A percentile compares a stretch with the other conserved stretches of the same genome.
These are phyloP conservation scores for Callipepla californica DNA, from an alignment of 2,113 vertebrate species.

Conservation along the genomic window DNA sequence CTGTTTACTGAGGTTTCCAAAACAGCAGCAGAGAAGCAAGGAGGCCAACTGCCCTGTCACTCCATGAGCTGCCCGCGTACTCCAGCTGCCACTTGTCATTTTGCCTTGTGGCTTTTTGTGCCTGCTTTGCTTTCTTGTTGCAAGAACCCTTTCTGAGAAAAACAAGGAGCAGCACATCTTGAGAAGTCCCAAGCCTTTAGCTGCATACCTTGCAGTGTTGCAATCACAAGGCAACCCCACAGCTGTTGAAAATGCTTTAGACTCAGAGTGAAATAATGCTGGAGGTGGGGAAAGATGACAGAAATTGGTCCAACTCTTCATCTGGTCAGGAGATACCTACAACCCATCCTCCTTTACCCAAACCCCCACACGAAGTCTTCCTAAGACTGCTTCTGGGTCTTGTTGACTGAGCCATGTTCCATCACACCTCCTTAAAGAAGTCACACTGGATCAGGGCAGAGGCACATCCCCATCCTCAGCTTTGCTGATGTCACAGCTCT, in stretches of 20 bases:
- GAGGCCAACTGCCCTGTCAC: slow-evolving; percentile 54
- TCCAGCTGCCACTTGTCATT: slow-evolving; percentile 64
- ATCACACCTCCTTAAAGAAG: background rate
- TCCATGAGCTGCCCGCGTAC: background rate
- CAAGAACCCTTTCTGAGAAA: slow-evolving; percentile 50
- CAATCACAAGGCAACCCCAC: background rate
- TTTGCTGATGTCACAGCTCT: background rate
- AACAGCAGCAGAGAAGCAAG: slow-evolving; percentile 27
- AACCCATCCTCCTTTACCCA: background rate
- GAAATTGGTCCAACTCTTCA: background rate
- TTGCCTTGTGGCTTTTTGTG: slow-evolving; percentile 20
- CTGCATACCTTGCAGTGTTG: background rate
- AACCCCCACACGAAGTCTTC: background rate
- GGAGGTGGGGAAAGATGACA: background rate
- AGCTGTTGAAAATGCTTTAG: background rate
- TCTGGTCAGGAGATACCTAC: background rate
- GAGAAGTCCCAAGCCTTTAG: background rate
- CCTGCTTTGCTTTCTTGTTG: slow-evolving; percentile 9
- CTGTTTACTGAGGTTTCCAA: slow-evolving; percentile 69
- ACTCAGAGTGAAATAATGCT: background rate
- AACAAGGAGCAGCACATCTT: slow-evolving; percentile 16
- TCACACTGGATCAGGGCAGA: background rate
- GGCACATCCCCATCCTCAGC: background rate
- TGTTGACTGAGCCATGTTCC: background rate
- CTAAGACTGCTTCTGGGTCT: background rate